These are phyloP conservation scores for Erynnis tages DNA, from an alignment of 2,888 invertebrate genomes.

Conservation along the genomic window DNA sequence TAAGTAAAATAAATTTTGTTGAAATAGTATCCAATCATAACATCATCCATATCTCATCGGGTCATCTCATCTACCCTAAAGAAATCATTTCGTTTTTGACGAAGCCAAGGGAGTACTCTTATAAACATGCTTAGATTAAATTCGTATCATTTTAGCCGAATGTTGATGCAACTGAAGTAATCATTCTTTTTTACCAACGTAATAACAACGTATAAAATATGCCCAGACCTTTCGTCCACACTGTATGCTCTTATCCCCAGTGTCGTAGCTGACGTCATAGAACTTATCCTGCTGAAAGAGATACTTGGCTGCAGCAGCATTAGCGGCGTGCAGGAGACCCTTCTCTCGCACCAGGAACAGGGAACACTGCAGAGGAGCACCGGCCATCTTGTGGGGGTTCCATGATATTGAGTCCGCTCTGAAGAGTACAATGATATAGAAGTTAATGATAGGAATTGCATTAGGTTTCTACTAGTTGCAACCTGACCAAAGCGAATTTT, in stretches of 20 bases:
- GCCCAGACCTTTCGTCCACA: conserved; percentile 90
- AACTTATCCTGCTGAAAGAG: conserved; percentile 93
- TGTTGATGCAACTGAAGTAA: too few species aligned
- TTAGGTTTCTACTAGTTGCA: too few species aligned
- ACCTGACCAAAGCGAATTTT: too few species aligned
- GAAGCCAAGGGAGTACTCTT: too few species aligned
- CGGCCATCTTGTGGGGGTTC: conserved; percentile 94
- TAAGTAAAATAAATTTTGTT: too few species aligned
- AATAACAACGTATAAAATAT: background rate
- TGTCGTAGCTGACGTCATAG: conserved; percentile 89
- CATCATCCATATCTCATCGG: too few species aligned
- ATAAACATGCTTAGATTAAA: too few species aligned
- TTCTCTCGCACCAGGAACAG: conserved; percentile 84
- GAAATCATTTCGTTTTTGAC: too few species aligned
- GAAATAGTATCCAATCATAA: too few species aligned
- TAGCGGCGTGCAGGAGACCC: conserved; percentile 84
- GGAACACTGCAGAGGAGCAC: conserved; percentile 90
- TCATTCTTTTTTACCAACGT: background rate
- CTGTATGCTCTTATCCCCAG: conserved; percentile 93
- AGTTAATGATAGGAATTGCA: too few species aligned
- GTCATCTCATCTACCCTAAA: too few species aligned
- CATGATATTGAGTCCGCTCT: conserved; percentile 90
- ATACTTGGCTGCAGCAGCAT: conserved; percentile 87
- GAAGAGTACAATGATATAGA: conserved; percentile 40
- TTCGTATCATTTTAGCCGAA: too few species aligned